A percentile compares a stretch with the other conserved stretches of the same genome.
Conservation (phyloP, 2,113 vertebrate species). For the Meles meles region DNA sequence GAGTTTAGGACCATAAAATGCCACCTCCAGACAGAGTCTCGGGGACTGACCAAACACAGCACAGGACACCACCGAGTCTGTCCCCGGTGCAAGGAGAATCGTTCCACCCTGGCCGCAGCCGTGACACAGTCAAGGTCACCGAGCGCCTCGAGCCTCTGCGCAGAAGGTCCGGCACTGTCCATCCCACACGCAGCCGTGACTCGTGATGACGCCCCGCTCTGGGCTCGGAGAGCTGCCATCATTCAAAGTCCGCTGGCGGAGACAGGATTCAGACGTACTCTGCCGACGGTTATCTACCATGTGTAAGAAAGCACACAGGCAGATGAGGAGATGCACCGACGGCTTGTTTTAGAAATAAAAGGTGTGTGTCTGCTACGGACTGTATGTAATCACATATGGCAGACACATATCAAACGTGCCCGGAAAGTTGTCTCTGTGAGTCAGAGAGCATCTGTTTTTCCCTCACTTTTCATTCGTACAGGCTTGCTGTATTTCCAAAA, state of each 20-base stretch:
- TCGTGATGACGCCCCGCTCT: not conserved
- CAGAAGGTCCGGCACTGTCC: not conserved
- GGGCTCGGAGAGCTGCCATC: not conserved
- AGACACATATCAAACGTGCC: not conserved
- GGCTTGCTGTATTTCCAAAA: not conserved
- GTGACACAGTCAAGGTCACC: not conserved
- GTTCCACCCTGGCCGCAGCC: not conserved
- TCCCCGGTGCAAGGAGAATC: not conserved
- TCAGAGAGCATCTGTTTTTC: not conserved
- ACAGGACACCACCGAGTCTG: not conserved
- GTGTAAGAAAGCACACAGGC: not conserved
- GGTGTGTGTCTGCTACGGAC: not conserved
- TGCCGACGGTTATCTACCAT: not conserved
- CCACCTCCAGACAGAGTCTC: not conserved
- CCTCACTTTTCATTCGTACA: not conserved
- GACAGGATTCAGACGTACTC: not conserved
- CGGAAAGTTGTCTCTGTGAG: not conserved
- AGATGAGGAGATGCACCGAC: not conserved
- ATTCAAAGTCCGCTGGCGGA: not conserved
- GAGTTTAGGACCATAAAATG: not conserved
- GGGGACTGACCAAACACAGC: not conserved
- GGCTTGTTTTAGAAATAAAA: not conserved
- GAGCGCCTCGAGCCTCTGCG: not conserved
- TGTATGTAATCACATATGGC: not conserved
- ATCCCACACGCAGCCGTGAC: not conserved